These are phyloP conservation scores for Patagioenas fasciata DNA, from an alignment of 2,113 vertebrate genomes.

Conservation along the genomic window DNA sequence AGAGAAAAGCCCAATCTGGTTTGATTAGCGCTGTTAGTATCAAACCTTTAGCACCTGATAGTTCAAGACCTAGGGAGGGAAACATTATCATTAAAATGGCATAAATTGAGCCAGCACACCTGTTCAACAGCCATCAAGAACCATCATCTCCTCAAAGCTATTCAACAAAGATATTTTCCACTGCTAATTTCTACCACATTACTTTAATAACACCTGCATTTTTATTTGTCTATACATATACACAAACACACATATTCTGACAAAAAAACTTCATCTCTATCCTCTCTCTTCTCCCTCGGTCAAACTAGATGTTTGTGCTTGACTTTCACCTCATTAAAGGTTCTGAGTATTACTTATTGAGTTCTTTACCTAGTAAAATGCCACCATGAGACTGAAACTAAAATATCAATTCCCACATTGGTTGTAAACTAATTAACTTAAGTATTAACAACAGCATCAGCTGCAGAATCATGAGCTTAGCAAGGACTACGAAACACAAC, in stretches of 20 bases:
- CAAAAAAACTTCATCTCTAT: background rate
- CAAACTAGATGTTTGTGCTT: background rate
- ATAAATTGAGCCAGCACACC: background rate
- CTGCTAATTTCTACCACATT: background rate
- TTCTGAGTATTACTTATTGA: background rate
- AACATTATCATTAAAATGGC: background rate
- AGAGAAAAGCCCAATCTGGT: background rate
- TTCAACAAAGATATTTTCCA: background rate
- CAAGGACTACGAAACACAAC: background rate
- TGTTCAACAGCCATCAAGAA: background rate
- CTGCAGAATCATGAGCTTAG: background rate
- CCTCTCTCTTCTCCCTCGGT: background rate
- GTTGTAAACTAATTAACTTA: background rate
- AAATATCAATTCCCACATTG: background rate
- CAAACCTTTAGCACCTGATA: background rate
- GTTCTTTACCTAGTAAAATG: background rate
- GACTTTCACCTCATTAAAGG: background rate
- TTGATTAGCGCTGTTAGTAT: background rate
- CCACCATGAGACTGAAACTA: background rate
- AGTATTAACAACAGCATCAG: background rate
- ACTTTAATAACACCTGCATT: background rate
- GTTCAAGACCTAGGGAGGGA: background rate
- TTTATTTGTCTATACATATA: background rate
- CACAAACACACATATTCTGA: background rate
- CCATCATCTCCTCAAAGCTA: background rate